Base-by-base conservation (phyloP, 2,797 vertebrate genomes). In the Helicolenus hilgendorfi region DNA sequence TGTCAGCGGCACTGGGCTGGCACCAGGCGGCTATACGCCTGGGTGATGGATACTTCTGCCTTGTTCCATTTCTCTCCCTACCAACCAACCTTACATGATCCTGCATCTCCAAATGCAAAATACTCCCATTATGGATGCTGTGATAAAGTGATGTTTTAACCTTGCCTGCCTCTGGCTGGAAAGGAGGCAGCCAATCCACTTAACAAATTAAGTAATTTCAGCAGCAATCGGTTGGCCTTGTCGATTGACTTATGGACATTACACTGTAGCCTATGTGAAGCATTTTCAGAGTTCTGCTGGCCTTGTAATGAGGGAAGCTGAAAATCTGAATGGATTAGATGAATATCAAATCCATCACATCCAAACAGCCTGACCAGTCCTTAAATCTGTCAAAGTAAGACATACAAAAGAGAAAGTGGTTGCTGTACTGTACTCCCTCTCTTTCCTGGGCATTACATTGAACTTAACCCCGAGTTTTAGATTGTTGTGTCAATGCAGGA, bases 121-220 rank as follows among this genome's bases (percentile, higher is more conserved):
- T 79, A 84, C 67, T 79, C 73, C 69, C 79, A 89, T 94, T 91
- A 93, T 59, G 87, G 84, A 94, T 84, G 91, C 77, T 77, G 58
- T 81, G 75, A 89, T 91, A 20, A 88, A 95, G 89, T 79, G 90
- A 94, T 88, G 84, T 73, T 93, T 93, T 95, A 94, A 96, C 95
- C 96, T 96, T 94, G 84, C 76, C 69, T 73, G 79, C 73, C 89
- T 88, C 79, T 72, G 78, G 56, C 84, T 80, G 77, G 73, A 89
- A 70, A 87, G 88, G 68, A 92, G 93, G 89, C 89, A 82, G 79
- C 77, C 86, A 91, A 92, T 91, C 80, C 71, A 93, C 84, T 92
- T 93, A 88, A 94, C 79, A 96, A 92, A 96, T 94, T 69, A 94
- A 91, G 89, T 83, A 79, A 87, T 85, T 90, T 84, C 45, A 69